Base-by-base conservation (phyloP, 1,140 invertebrate genomes). In the Drusus annulatus region DNA sequence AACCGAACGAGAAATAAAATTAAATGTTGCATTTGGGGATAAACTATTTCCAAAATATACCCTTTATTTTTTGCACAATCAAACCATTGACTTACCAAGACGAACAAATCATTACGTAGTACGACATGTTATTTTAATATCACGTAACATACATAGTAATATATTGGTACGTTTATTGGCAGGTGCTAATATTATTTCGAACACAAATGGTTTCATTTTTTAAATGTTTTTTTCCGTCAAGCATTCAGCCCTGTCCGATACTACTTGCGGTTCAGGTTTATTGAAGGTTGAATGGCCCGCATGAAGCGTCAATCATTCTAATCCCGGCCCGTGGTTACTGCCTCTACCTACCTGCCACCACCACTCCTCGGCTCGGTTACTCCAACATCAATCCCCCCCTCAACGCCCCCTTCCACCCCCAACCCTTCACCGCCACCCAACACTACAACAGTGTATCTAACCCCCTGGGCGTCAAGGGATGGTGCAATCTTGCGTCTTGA, bases 251-350 rank as follows among this genome's bases (percentile, higher is more conserved):
- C 54, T 17, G 54, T 56, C n/a, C 19, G n/a, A 56, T n/a, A n/a
- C 54, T 56, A 10, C 19, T 5, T 1, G 16, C 19, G 54, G 16
- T 56, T 21, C n/a, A 56, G 54, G 63, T 31, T 21, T 68, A 31
- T 68, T 45, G 63, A 45, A 17, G 63, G 31, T 16, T 45, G 65
- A 50, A 8, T 45, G n/a, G 17, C 65, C 31, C 65, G 65, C 65
- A 69, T 69, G 65, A 69, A 17, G n/a, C 65, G 65, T 69, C 31
- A 69, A 69, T 69, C 65, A 69, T 50, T 45, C 65, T 69, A 69
- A 50, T 45, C 65, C 31, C 16, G 36, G n/a, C 17, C 36, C 17
- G 23, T 65, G 65, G 36, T 63, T 45, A 50, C 36, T 50, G 65
- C 65, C 21, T 19, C 17, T 36, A 10, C n/a, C 17, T 50, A n/a